Conservation (phyloP, 2,113 vertebrate species). For the Solea senegalensis region DNA sequence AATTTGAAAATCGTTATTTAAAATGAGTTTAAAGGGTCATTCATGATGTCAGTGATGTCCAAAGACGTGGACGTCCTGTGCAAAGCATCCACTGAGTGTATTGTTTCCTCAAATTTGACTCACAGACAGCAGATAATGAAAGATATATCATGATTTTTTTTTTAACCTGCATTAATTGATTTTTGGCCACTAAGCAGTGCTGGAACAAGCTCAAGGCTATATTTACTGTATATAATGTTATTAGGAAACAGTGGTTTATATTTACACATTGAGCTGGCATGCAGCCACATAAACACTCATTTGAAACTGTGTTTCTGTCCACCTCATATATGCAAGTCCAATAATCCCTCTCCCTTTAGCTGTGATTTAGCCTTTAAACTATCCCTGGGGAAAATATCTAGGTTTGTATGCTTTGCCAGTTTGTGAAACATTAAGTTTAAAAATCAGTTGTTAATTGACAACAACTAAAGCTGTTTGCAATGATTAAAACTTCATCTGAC, state of each 20-base stretch:
- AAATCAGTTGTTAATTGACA: neutral
- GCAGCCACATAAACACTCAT: neutral
- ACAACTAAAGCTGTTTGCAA: neutral
- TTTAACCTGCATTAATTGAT: neutral
- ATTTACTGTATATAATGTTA: conserved; percentile 2
- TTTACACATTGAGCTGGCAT: neutral
- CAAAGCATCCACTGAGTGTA: too few relatives aligned
- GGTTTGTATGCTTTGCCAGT: neutral
- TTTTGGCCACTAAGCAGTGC: neutral
- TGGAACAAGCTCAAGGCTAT: too few relatives aligned
- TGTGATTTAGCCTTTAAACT: neutral
- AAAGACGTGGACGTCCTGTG: too few relatives aligned
- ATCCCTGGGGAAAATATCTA: neutral
- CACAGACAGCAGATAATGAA: neutral
- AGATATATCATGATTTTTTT: neutral
- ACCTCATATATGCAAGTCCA: neutral
- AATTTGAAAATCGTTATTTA: too few relatives aligned
- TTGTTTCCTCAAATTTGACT: too few relatives aligned
- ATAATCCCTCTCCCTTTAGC: neutral
- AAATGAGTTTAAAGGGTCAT: too few relatives aligned
- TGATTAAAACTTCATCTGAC: neutral
- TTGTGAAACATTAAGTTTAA: neutral
- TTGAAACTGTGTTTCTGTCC: neutral
- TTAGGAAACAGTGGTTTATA: neutral
- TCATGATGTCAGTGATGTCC: too few relatives aligned